Evolutionary conservation across 2,888 invertebrate species (phyloP), one percentile per base, ranked within the genome.

Genomic region (Coelopa pilipes): DNA sequence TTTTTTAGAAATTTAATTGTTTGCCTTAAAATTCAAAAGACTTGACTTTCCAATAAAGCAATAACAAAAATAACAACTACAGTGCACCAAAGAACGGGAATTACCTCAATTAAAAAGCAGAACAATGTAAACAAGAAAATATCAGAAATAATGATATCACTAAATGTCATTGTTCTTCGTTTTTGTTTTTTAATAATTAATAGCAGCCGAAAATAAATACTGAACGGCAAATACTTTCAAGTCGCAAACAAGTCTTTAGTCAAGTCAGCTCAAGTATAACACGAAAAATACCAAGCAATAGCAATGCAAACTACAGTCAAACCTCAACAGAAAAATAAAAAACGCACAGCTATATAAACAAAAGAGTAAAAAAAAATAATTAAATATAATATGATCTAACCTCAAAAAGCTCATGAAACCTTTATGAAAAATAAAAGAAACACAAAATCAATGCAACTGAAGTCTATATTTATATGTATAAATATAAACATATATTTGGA

Each of bases 81-180:
- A 71, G 70, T 49, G 59, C 62, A 66, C 72, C 72, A 72, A 72
- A 72, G 72, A 72, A 66, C 66, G 66, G 53, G 65, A 72, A 66
- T 66, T 72, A 72, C 72, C 72, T 72, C 72, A 59, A 66, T 47
- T 15, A 57, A 47, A 65, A 65, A 72, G 50, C 46, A 15, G 13
- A 60, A 60, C 60, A 60, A 60, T 34, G 34, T 34, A 34, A 60
- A 60, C 57, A 60, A 34, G 15, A 62, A 65, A 47, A 65, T 17
- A 21, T 21, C 49, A 66, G 13, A 46, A 66, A 66, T 50, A 63
- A 15, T 59, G 24, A 59, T 21, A 59, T 59, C 13, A 11, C 24
- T 46, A 17, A 63, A 63, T 34, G 46, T 46, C 63, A 46, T 46
- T 63, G 17, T 63, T 17, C 34, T 46, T 63, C 34, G 34, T 2